Conservation (phyloP, 2,113 vertebrate genomes). For the Vulpes vulpes region DNA sequence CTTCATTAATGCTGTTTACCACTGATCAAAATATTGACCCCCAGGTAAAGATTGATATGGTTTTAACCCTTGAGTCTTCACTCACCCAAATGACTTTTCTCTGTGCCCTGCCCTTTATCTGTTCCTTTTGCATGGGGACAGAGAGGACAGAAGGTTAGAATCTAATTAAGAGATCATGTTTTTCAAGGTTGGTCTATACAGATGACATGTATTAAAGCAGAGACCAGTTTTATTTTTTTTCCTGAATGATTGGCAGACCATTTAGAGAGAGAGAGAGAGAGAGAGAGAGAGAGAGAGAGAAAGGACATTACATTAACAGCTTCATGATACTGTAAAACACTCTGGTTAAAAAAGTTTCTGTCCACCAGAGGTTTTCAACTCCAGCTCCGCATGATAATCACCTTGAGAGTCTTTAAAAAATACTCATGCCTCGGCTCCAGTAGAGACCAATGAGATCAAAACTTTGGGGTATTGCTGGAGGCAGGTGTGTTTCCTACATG, state of each 20-base stretch:
- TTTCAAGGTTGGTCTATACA: slow-evolving; percentile 63
- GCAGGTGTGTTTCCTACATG: rapidly evolving
- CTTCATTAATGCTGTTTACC: slow-evolving; percentile 43
- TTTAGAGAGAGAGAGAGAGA: background rate
- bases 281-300: background rate
- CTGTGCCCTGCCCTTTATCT: background rate
- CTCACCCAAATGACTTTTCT: background rate
- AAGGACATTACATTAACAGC: background rate
- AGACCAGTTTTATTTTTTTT: background rate
- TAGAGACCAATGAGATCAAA: background rate
- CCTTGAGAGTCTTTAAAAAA: background rate
- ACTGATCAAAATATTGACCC: slow-evolving; percentile 59
- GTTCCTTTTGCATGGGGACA: background rate
- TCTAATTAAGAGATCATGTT: slow-evolving; percentile 74
- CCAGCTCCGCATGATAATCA: background rate
- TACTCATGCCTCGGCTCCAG: background rate
- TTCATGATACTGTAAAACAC: background rate
- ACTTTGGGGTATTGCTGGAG: background rate
- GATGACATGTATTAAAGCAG: background rate
- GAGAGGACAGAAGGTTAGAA: background rate
- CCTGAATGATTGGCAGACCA: slow-evolving; percentile 53
- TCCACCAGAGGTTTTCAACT: background rate
- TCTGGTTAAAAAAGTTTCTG: background rate
- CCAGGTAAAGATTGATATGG: background rate
- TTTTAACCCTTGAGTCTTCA: slow-evolving; percentile 51